Conservation (phyloP, 2,113 vertebrate genomes). For the Malurus elegans region DNA sequence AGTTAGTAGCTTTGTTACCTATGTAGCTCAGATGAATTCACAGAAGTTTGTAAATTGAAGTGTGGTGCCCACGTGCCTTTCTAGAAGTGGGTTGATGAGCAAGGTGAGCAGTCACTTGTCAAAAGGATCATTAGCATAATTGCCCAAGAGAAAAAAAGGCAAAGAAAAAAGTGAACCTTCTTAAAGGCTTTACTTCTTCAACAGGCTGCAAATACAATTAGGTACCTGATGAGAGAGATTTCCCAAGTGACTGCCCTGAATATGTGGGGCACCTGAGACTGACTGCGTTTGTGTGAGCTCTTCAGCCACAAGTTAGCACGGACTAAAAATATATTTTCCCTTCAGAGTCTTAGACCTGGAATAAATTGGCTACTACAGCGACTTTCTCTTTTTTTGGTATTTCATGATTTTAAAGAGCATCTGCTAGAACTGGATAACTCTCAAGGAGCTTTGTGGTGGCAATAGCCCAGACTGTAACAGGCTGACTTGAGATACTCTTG, state of each 20-base stretch:
- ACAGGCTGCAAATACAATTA: constrained; percentile 60
- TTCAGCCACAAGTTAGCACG: constrained; percentile 44
- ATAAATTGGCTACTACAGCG: constrained; percentile 35
- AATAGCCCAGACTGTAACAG: constrained; percentile 27
- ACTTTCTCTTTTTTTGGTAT: background rate
- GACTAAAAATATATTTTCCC: constrained; percentile 77
- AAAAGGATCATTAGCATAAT: constrained; percentile 53
- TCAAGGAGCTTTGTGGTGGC: constrained; percentile 44
- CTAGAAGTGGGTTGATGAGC: constrained; percentile 6
- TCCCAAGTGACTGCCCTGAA: constrained; percentile 70
- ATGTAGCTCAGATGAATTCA: background rate
- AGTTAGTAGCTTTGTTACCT: background rate
- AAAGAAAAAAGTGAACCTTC: constrained; percentile 16
- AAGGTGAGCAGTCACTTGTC: constrained; percentile 47
- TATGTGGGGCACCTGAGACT: constrained; percentile 63
- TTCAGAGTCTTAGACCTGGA: constrained; percentile 47
- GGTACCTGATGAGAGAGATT: constrained; percentile 51
- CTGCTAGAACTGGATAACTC: constrained; percentile 39
- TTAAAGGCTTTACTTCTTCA: background rate
- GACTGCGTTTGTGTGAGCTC: background rate
- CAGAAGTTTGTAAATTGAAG: background rate
- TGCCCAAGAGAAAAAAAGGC: constrained; percentile 20
- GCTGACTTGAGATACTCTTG: constrained; percentile 53
- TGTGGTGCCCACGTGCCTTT: background rate
- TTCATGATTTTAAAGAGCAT: constrained; percentile 47